phyloP scores from a whole-genome alignment of 1,140 invertebrate genomes.

The Tetragnatha versicolor region DNA sequence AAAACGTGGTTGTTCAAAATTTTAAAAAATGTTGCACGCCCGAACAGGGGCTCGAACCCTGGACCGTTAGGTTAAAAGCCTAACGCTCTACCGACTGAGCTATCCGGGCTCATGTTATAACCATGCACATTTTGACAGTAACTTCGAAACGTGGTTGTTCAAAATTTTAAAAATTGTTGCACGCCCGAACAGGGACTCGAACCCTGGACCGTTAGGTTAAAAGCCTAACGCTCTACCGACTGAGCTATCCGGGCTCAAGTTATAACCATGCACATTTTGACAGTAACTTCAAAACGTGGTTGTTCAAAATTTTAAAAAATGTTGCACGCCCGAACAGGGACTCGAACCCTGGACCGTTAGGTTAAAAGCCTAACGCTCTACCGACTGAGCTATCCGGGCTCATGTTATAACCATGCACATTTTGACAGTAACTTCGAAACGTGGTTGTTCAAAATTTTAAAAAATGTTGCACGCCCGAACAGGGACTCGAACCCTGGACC shows the following conservation, averaged over 20 bases:
- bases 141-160: no score
- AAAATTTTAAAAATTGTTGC: no score
- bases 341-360: constrained; percentile 46
- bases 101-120: constrained; percentile 47
- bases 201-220: constrained; percentile 46
- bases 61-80: constrained; percentile 48
- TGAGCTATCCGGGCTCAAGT: constrained; percentile 48
- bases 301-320: no score
- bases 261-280: no score
- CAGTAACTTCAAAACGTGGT: no score
- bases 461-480: no score
- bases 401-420: no score
- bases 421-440: no score
- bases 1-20: no score
- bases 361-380: constrained; percentile 51
- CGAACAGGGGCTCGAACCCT: constrained; percentile 45
- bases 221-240: constrained; percentile 50
- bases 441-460: no score
- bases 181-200: constrained; percentile 45
- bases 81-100: constrained; percentile 50
- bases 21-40: no score
- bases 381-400: constrained; percentile 48
- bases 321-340: constrained; percentile 44
- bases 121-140: no score
- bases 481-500: constrained; percentile 48